Conservation (phyloP, 1,140 invertebrate genomes). For the Zaprionus taronus region DNA sequence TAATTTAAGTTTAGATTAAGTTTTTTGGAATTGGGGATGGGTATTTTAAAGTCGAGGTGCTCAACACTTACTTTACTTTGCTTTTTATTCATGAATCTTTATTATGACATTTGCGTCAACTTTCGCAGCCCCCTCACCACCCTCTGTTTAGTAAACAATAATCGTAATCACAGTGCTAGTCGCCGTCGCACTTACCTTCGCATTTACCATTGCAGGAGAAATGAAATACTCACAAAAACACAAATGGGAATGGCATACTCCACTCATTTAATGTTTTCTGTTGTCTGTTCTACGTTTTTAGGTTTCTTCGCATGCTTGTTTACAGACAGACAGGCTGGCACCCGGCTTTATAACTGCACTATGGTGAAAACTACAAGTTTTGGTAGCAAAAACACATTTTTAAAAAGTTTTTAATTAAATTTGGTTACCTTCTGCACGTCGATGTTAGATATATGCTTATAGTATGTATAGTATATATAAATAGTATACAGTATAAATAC, state of each 20-base stretch:
- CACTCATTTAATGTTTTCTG: constrained; percentile 40
- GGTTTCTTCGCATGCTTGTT: constrained; percentile 34
- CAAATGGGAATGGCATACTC: constrained; percentile 40
- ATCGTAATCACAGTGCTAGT: constrained; percentile 71
- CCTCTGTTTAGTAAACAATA: constrained; percentile 67
- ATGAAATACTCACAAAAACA: constrained; percentile 10
- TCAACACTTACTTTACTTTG: neutral
- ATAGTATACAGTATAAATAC: too few relatives aligned
- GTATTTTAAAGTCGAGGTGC: neutral
- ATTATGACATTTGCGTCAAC: constrained; percentile 67
- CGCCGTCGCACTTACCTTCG: neutral
- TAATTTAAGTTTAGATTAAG: neutral
- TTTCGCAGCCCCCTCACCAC: constrained; percentile 17
- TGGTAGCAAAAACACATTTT: neutral
- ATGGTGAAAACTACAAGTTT: neutral
- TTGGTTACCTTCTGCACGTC: too few relatives aligned
- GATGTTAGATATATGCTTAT: too few relatives aligned
- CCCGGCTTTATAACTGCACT: neutral
- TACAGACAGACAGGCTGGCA: constrained; percentile 49
- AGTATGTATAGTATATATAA: too few relatives aligned
- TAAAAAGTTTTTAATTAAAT: too few relatives aligned
- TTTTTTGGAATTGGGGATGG: neutral
- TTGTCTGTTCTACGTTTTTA: constrained; percentile 15
- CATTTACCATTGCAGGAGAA: constrained; percentile 14
- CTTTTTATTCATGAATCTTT: constrained; percentile 67